A percentile compares a stretch with the other conserved stretches of the same genome.
phyloP scores from a whole-genome alignment of 1,140 invertebrate species.

The Lethocerus indicus region DNA sequence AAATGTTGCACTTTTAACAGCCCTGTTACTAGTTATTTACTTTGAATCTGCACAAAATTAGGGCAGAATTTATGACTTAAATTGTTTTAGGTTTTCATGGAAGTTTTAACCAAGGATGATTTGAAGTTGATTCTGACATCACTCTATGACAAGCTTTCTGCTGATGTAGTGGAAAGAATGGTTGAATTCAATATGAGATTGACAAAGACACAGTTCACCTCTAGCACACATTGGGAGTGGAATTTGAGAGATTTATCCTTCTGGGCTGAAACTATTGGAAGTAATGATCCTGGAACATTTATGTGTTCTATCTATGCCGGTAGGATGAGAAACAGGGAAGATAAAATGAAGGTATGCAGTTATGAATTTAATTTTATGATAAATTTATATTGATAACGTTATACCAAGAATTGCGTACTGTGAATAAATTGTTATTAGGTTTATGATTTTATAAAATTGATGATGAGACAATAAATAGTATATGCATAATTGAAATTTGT shows the following conservation, averaged over 20 bases:
- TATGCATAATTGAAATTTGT: neutral
- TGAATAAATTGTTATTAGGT: no score
- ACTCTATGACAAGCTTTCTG: slow-evolving; percentile 28
- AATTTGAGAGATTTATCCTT: slow-evolving; percentile 89
- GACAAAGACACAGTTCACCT: slow-evolving; percentile 44
- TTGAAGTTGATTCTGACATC: slow-evolving; percentile 36
- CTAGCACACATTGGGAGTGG: slow-evolving; percentile 89
- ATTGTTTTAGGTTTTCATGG: slow-evolving; percentile 53
- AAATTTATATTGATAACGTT: no score
- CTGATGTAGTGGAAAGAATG: slow-evolving; percentile 46
- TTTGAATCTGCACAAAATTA: no score
- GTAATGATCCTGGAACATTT: slow-evolving; percentile 39
- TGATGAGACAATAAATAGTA: neutral
- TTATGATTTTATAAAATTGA: no score
- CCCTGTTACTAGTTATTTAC: no score
- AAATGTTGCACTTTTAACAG: no score
- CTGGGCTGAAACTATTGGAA: slow-evolving; percentile 59
- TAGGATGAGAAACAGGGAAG: slow-evolving; percentile 55
- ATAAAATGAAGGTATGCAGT: slow-evolving; percentile 43
- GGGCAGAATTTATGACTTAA: no score
- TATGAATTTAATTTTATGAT: no score
- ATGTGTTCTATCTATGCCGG: slow-evolving; percentile 62
- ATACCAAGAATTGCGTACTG: no score
- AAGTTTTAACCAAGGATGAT: slow-evolving; percentile 61
- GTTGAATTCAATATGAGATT: slow-evolving; percentile 52